A percentile compares a stretch with the other conserved stretches of the same genome.
Evolutionary conservation across 2,888 invertebrate genomes (phyloP).

Genomic region (Nemotelus nigrinus): DNA sequence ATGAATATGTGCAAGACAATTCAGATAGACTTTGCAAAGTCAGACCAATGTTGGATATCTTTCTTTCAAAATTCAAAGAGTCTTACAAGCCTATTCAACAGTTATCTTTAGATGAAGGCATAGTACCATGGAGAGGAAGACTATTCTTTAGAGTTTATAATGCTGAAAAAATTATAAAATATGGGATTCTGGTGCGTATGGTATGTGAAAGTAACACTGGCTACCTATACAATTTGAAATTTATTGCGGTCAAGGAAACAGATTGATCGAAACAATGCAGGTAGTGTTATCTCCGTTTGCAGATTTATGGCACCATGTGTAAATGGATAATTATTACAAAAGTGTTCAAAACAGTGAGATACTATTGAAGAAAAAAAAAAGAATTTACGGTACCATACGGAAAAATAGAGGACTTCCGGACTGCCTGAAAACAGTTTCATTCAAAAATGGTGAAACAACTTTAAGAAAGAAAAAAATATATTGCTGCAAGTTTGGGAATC

Average conservation of each 20-base stretch:
- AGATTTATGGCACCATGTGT: slow-evolving; percentile 16
- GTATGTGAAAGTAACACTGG: background rate
- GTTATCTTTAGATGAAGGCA: slow-evolving; percentile 24
- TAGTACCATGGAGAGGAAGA: slow-evolving; percentile 31
- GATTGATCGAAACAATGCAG: slow-evolving; percentile 28
- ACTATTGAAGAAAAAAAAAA: slow-evolving; percentile 8
- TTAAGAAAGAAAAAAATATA: background rate
- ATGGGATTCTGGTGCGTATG: slow-evolving; percentile 13
- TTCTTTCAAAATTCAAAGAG: background rate
- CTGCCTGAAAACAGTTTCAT: background rate
- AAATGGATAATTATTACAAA: slow-evolving; percentile 7
- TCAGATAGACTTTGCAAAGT: slow-evolving; percentile 26
- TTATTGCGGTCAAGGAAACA: slow-evolving; percentile 31
- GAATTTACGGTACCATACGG: slow-evolving; percentile 11
- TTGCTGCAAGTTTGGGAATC: background rate
- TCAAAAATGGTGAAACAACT: background rate
- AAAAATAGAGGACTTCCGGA: slow-evolving; percentile 22
- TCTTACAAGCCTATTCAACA: slow-evolving; percentile 23
- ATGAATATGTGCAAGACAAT: slow-evolving; percentile 14
- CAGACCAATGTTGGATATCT: background rate
- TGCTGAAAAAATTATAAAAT: slow-evolving; percentile 33
- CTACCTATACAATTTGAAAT: slow-evolving; percentile 33
- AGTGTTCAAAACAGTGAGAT: slow-evolving; percentile 19
- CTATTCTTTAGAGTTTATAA: slow-evolving; percentile 41
- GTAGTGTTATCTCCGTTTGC: slow-evolving; percentile 10